A percentile compares a stretch with the other conserved stretches of the same genome.
Conservation (phyloP, 2,888 invertebrate species). For the Scelioninae gen. 1 region DNA sequence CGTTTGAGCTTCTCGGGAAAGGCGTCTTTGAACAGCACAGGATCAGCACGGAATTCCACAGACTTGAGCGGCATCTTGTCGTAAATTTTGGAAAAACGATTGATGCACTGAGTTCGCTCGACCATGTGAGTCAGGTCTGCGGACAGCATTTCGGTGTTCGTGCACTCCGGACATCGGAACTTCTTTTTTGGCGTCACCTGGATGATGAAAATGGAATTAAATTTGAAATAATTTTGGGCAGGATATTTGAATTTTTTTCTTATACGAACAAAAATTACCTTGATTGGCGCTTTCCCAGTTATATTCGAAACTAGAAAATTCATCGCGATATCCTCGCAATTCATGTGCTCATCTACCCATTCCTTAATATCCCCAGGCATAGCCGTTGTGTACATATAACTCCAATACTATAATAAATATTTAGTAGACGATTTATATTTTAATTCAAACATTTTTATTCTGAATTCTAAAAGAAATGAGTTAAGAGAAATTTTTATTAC, state of each 20-base stretch:
- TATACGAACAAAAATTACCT: conserved; percentile 87
- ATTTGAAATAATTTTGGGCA: no score
- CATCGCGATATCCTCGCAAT: conserved; percentile 99
- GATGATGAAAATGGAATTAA: no score
- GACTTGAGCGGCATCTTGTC: conserved; percentile 94
- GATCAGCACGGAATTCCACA: conserved; percentile 97
- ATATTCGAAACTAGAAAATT: conserved; percentile 99
- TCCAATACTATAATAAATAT: conserved; percentile 89
- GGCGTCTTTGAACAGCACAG: conserved; percentile 94
- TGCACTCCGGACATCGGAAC: conserved; percentile 98
- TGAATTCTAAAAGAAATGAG: neutral
- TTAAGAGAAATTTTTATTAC: conserved; percentile 79
- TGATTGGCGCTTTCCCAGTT: conserved; percentile 98
- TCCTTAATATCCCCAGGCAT: conserved; percentile 95
- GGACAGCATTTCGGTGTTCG: conserved; percentile 96
- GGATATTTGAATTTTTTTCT: neutral
- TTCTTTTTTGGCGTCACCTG: conserved; percentile 98
- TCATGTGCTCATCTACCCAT: conserved; percentile 99
- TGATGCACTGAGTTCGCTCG: conserved; percentile 95
- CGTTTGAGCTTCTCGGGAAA: conserved; percentile 94
- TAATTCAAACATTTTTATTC: neutral
- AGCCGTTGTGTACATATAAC: conserved; percentile 94
- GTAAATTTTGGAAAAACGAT: conserved; percentile 89
- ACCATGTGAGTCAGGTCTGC: conserved; percentile 97
- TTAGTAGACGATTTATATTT: conserved; percentile 2